A percentile compares a stretch with the other conserved stretches of the same genome.
These are phyloP conservation scores for Gymnobelideus leadbeateri DNA, from an alignment of 2,113 vertebrate species.

Conservation along the genomic window DNA sequence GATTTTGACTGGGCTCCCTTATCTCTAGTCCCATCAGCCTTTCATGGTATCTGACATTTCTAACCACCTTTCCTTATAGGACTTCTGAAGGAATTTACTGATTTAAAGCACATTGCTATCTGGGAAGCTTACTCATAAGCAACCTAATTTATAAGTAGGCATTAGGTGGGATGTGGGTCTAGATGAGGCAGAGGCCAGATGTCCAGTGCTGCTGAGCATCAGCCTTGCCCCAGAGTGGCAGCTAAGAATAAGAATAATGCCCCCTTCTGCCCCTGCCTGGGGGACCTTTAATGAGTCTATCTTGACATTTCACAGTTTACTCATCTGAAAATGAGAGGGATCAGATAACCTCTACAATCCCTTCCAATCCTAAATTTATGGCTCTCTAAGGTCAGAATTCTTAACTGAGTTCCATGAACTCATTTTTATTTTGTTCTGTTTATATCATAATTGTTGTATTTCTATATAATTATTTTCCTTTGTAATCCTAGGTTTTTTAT, in stretches of 20 bases:
- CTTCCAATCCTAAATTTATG: no score
- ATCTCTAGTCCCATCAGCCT: neutral
- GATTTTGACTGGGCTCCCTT: neutral
- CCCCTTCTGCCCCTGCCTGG: no score
- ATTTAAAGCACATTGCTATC: neutral
- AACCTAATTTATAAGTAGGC: neutral
- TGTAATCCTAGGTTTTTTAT: no score
- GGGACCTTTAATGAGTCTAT: neutral
- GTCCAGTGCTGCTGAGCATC: neutral
- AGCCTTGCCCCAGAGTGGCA: neutral
- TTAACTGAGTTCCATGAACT: neutral
- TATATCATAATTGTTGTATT: neutral
- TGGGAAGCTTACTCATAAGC: neutral
- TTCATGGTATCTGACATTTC: neutral
- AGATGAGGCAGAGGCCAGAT: neutral
- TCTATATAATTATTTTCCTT: no score
- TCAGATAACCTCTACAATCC: no score
- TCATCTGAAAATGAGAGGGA: no score
- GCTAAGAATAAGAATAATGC: neutral
- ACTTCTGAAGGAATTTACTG: no score
- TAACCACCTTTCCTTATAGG: neutral
- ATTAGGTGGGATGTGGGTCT: no score
- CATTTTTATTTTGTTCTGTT: neutral
- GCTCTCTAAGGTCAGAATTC: neutral
- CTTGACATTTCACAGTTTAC: no score